Percentiles rank a stretch among this genome's conserved stretches.
Conservation (phyloP, 2,888 invertebrate genomes). For the Zhuqinia jingwanae region DNA sequence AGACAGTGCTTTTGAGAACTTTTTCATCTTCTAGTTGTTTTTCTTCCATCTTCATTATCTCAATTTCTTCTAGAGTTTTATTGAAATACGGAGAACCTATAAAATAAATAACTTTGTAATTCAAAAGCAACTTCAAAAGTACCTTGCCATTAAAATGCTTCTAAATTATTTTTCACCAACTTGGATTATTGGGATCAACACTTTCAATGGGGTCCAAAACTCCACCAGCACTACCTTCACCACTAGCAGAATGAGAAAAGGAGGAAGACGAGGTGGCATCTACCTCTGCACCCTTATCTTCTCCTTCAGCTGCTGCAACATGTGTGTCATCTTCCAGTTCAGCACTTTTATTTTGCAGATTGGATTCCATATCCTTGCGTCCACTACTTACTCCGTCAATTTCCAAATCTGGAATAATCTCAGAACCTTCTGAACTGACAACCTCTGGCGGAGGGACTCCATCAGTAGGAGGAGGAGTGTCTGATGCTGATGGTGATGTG, state of each 20-base stretch:
- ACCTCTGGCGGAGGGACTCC: constrained; percentile 32
- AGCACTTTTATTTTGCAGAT: constrained; percentile 68
- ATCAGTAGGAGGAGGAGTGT: constrained; percentile 18
- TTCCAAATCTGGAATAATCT: constrained; percentile 51
- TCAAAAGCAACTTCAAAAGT: no score
- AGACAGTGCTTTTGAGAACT: constrained; percentile 81
- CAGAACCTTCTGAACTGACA: constrained; percentile 58
- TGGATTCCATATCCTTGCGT: constrained; percentile 63
- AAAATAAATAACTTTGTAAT: not conserved
- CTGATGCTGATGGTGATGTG: constrained; percentile 42
- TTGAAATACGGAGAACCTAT: constrained; percentile 78
- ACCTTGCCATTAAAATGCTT: no score
- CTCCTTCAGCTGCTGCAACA: constrained; percentile 68
- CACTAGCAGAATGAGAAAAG: constrained; percentile 77
- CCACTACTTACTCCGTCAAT: constrained; percentile 37
- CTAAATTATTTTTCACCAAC: no score
- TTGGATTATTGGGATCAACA: constrained; percentile 71
- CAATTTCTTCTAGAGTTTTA: constrained; percentile 78
- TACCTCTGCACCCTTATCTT: constrained; percentile 56
- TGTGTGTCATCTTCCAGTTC: constrained; percentile 73
- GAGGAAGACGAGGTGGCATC: constrained; percentile 63
- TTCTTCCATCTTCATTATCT: constrained; percentile 77
- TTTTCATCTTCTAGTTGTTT: constrained; percentile 78
- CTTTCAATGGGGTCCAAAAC: constrained; percentile 52
- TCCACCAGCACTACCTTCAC: constrained; percentile 72